A percentile compares a stretch with the other conserved stretches of the same genome.
These are phyloP conservation scores for Helostoma temminkii DNA, from an alignment of 2,797 vertebrate species.

Conservation along the genomic window DNA sequence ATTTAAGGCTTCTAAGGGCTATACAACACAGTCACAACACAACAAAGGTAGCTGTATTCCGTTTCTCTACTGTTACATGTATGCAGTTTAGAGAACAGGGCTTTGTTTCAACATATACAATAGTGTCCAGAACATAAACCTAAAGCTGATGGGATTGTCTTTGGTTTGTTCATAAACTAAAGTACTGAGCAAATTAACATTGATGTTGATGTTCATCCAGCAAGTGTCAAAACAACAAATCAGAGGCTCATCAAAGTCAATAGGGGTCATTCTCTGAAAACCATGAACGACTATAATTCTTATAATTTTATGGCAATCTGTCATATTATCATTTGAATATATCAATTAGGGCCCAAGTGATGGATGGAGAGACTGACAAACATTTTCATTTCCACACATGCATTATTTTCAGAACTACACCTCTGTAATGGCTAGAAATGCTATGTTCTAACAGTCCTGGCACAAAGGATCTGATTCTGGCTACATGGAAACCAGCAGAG, in stretches of 20 bases:
- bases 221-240: neutral
- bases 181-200: neutral
- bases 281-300: neutral
- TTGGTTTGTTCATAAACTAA: neutral
- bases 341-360: neutral
- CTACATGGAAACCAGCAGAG: neutral
- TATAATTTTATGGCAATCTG: neutral
- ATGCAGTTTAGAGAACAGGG: neutral
- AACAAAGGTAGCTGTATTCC: neutral
- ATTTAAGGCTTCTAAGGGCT: slow-evolving; percentile 12
- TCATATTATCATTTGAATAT: neutral
- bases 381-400: neutral
- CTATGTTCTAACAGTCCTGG: neutral
- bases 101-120: neutral
- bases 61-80: neutral
- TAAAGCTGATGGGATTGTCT: neutral
- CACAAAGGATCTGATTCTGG: neutral
- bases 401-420: neutral
- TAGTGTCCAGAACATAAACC: neutral
- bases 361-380: neutral
- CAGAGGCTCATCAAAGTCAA: too few relatives aligned
- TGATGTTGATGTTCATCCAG: neutral
- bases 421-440: neutral
- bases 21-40: neutral
- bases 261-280: too few relatives aligned